Evolutionary conservation across 1,140 invertebrate species (phyloP).

Genomic region (Piezodorus guildinii): DNA sequence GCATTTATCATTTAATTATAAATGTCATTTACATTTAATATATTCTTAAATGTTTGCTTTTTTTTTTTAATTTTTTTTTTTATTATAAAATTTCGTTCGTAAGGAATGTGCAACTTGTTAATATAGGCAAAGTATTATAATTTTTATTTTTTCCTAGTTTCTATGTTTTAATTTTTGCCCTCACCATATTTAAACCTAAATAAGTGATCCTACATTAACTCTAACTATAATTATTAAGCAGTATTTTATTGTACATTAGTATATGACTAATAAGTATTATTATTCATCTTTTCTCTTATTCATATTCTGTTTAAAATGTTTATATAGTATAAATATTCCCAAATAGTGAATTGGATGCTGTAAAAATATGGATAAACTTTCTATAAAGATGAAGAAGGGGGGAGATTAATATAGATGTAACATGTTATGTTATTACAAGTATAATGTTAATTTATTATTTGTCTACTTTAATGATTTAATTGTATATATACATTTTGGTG

Average conservation of each 20-base stretch:
- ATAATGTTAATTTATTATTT: too few species aligned
- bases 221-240: not conserved
- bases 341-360: too few species aligned
- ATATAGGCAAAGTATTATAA: not conserved
- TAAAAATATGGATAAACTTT: too few species aligned
- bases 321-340: too few species aligned
- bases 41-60: not conserved
- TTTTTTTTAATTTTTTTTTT: not conserved
- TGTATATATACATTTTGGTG: too few species aligned
- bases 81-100: not conserved
- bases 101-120: constrained; percentile 6
- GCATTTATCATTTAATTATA: not conserved
- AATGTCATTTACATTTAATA: not conserved
- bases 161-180: not conserved
- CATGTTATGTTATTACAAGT: too few species aligned
- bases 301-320: not conserved
- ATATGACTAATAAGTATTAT: not conserved
- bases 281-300: not conserved
- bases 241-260: not conserved
- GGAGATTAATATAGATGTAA: too few species aligned
- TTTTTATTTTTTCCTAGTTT: constrained; percentile 7
- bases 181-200: not conserved
- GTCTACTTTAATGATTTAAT: too few species aligned
- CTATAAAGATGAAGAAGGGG: too few species aligned
- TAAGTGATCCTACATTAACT: not conserved